A percentile compares a stretch with the other conserved stretches of the same genome.
Conservation (phyloP, 2,797 vertebrate genomes). For the Eulemur coronatus region DNA sequence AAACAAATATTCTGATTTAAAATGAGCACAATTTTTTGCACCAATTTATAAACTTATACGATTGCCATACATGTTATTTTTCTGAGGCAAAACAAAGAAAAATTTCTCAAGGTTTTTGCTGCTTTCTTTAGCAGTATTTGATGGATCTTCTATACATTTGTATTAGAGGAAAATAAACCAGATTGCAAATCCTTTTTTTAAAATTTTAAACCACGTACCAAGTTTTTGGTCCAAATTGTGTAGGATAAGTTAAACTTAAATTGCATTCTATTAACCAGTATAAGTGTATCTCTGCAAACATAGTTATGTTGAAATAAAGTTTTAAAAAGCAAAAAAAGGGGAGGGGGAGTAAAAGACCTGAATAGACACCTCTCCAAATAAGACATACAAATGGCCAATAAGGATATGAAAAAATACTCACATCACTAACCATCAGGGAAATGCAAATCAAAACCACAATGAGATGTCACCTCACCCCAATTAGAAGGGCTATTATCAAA, state of each 20-base stretch:
- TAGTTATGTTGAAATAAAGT: constrained; percentile 89
- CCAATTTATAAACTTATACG: constrained; percentile 84
- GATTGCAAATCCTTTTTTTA: constrained; percentile 80
- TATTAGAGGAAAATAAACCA: constrained; percentile 85
- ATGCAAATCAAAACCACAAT: not conserved
- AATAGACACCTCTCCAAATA: not conserved
- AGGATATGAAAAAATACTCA: not conserved
- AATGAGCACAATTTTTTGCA: constrained; percentile 80
- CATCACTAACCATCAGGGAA: not conserved
- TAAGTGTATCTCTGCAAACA: constrained; percentile 86
- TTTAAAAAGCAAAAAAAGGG: constrained; percentile 77
- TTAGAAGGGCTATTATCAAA: not conserved
- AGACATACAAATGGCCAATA: not conserved
- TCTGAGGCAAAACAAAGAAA: constrained; percentile 87
- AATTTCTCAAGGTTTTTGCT: constrained; percentile 84
- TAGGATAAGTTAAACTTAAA: constrained; percentile 85
- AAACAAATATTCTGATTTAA: not conserved
- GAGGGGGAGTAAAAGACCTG: not conserved
- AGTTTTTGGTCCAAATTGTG: constrained; percentile 83
- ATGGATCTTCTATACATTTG: constrained; percentile 85
- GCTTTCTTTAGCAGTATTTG: constrained; percentile 83
- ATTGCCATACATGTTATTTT: constrained; percentile 86
- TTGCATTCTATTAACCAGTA: constrained; percentile 85
- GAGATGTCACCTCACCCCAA: not conserved
- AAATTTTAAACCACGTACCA: constrained; percentile 82